Percentiles rank a stretch among this genome's conserved stretches.
Evolutionary conservation across 2,113 vertebrate species (phyloP).

Genomic region (Paracyprichromis sp.): DNA sequence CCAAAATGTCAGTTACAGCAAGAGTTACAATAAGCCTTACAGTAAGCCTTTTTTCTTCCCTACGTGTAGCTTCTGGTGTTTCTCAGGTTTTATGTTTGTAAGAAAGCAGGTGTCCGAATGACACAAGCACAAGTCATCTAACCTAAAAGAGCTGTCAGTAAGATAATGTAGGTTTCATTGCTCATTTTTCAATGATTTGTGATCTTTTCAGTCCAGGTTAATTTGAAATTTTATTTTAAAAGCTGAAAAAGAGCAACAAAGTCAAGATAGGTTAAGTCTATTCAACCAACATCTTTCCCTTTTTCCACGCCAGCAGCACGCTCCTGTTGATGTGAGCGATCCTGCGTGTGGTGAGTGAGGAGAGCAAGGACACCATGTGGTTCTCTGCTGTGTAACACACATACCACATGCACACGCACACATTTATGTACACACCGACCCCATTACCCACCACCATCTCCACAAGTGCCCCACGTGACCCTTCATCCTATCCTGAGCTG

Average conservation of each 20-base stretch:
- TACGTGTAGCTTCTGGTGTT: neutral
- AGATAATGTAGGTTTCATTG: neutral
- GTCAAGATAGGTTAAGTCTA: neutral
- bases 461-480: constrained; percentile 54
- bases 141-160: neutral
- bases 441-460: constrained; percentile 61
- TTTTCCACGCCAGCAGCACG: constrained; percentile 22
- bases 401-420: constrained; percentile 23
- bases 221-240: neutral
- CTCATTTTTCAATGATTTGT: neutral
- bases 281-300: neutral
- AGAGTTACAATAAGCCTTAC: neutral
- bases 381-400: constrained; percentile 32
- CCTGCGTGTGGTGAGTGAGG: constrained; percentile 66
- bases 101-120: neutral
- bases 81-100: neutral
- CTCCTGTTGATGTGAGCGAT: constrained; percentile 53
- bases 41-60: neutral
- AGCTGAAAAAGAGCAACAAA: neutral
- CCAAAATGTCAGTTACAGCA: neutral
- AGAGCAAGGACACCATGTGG: constrained; percentile 66
- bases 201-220: neutral
- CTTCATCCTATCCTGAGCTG: constrained; percentile 57
- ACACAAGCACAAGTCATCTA: neutral
- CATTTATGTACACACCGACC: constrained; percentile 28